Conservation (phyloP, 2,888 invertebrate species). For the Neoitamus cyanurus region DNA sequence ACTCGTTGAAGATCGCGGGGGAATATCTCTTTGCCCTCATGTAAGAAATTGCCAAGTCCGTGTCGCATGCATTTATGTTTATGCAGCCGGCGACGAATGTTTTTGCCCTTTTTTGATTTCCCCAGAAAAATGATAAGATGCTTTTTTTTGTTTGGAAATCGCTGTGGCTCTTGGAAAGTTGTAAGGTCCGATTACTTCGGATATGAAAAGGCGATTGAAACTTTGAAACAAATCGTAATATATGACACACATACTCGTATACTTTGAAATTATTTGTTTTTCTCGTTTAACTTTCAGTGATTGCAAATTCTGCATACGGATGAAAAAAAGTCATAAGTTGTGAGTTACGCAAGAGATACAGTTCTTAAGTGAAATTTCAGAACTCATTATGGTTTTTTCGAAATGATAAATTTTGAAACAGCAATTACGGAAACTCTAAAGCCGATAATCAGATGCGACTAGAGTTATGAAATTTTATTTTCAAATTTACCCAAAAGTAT, state of each 20-base stretch:
- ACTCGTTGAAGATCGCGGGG: neutral
- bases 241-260: too few relatives aligned
- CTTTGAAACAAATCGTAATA: neutral
- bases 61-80: neutral
- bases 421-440: too few relatives aligned
- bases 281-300: neutral
- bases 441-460: too few relatives aligned
- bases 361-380: too few relatives aligned
- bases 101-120: neutral
- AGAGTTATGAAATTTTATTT: too few relatives aligned
- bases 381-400: too few relatives aligned
- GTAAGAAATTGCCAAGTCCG: neutral
- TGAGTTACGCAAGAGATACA: too few relatives aligned
- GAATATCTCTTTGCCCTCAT: neutral
- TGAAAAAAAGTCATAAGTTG: too few relatives aligned
- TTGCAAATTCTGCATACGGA: too few relatives aligned
- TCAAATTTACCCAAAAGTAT: too few relatives aligned
- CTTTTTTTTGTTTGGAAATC: neutral
- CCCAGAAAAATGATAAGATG: neutral
- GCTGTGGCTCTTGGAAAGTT: neutral
- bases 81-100: neutral
- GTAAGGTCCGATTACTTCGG: neutral
- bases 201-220: neutral
- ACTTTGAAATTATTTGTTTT: neutral
- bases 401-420: too few relatives aligned